A percentile compares a stretch with the other conserved stretches of the same genome.
Evolutionary conservation across 2,888 invertebrate genomes (phyloP).

Genomic region (Exephanes ischioxanthus): DNA sequence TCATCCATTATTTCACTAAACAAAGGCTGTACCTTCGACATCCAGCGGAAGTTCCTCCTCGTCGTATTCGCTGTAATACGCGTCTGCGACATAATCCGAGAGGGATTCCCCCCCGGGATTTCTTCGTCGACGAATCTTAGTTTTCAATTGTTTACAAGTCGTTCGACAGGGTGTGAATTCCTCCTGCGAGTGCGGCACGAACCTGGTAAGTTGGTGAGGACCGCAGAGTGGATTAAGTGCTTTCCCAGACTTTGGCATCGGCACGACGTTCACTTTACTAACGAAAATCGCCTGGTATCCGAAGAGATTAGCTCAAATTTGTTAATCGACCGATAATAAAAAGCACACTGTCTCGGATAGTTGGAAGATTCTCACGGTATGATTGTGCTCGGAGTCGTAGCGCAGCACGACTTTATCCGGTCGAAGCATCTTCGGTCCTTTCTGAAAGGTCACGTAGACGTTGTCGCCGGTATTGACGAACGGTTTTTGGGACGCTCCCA

Average conservation of each 20-base stretch:
- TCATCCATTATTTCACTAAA: conserved; percentile 62
- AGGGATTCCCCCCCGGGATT: conserved; percentile 24
- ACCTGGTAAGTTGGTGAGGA: conserved; percentile 56
- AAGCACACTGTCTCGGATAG: neutral
- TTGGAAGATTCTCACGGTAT: conserved; percentile 36
- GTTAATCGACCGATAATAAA: neutral
- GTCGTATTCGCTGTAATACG: conserved; percentile 44
- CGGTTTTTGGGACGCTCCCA: conserved; percentile 49
- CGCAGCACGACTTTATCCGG: conserved; percentile 58
- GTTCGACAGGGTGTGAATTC: conserved; percentile 58
- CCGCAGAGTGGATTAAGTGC: conserved; percentile 43
- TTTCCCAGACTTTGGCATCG: conserved; percentile 44
- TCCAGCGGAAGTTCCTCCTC: conserved; percentile 29
- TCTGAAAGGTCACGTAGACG: conserved; percentile 57
- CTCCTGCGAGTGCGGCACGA: conserved; percentile 57
- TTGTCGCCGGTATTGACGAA: conserved; percentile 56
- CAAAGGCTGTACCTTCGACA: conserved; percentile 14
- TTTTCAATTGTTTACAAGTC: conserved; percentile 26
- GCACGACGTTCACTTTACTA: conserved; percentile 50
- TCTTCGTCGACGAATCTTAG: conserved; percentile 41
- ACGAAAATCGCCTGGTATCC: conserved; percentile 52
- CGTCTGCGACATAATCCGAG: neutral
- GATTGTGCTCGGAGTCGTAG: conserved; percentile 58
- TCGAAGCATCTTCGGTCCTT: conserved; percentile 52
- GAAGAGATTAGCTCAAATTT: neutral